Evolutionary conservation across 2,888 invertebrate species (phyloP).

Genomic region (Subacronicta megacephala): DNA sequence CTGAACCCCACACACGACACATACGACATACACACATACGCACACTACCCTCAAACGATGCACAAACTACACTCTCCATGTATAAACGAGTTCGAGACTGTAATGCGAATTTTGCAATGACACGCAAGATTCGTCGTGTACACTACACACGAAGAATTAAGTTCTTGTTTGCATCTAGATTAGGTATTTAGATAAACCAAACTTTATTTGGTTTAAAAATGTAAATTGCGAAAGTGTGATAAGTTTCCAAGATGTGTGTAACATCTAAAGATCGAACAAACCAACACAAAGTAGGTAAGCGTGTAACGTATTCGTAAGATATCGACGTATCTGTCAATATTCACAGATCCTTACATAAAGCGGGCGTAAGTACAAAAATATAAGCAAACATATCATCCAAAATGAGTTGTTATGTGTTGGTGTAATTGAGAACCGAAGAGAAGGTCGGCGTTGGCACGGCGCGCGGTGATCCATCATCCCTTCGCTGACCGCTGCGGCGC

Average conservation of each 20-base stretch:
- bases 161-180: no score
- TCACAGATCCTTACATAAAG: slow-evolving; percentile 37
- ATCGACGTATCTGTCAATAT: slow-evolving; percentile 37
- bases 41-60: slow-evolving; percentile 33
- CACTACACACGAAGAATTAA: no score
- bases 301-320: slow-evolving; percentile 8
- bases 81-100: slow-evolving; percentile 36
- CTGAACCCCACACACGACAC: slow-evolving; percentile 80
- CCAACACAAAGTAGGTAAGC: neutral
- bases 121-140: slow-evolving; percentile 11
- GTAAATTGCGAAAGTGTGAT: no score
- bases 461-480: slow-evolving; percentile 89
- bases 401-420: slow-evolving; percentile 80
- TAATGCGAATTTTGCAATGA: slow-evolving; percentile 19
- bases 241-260: no score
- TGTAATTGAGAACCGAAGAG: slow-evolving; percentile 85
- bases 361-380: slow-evolving; percentile 45
- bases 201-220: neutral
- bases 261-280: no score
- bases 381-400: slow-evolving; percentile 61
- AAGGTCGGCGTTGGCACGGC: slow-evolving; percentile 76
- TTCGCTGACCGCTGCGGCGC: slow-evolving; percentile 81
- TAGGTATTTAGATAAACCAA: no score
- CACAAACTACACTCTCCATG: slow-evolving; percentile 46
- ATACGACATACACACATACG: slow-evolving; percentile 50